Evolutionary conservation across 2,113 vertebrate species (phyloP).

Genomic region (Gallinago paraguaiae): DNA sequence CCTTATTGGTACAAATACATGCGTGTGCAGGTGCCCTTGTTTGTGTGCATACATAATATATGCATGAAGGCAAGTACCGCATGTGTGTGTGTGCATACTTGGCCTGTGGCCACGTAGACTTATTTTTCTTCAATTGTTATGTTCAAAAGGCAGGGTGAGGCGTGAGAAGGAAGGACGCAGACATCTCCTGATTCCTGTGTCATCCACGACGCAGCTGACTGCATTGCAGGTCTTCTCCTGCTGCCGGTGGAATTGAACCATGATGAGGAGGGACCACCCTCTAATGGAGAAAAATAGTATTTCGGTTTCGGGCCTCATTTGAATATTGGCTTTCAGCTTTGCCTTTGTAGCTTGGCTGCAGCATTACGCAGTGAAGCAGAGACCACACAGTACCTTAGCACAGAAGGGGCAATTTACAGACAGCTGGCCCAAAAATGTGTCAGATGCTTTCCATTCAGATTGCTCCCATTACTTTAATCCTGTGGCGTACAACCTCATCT

Average conservation of each 20-base stretch:
- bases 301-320: not conserved
- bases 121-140: not conserved
- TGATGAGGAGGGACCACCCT: constrained; percentile 54
- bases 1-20: not conserved
- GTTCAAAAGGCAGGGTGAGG: not conserved
- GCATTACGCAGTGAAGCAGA: not conserved
- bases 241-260: constrained; percentile 48
- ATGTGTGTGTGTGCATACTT: not conserved
- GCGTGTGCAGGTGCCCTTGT: rapidly evolving
- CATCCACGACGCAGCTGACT: constrained; percentile 3
- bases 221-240: constrained; percentile 31
- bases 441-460: not conserved
- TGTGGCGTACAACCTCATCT: not conserved
- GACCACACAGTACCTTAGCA: not conserved
- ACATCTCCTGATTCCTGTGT: not conserved
- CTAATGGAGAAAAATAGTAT: constrained; percentile 40
- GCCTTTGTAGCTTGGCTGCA: constrained; percentile 18
- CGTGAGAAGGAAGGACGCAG: not conserved
- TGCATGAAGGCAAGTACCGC: not conserved
- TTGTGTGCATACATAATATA: not conserved
- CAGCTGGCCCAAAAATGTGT: constrained; percentile 16
- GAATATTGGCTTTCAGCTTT: constrained; percentile 24
- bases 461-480: not conserved
- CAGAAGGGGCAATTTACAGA: constrained; percentile 21
- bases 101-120: not conserved